Evolutionary conservation across 2,888 invertebrate genomes (phyloP).

Genomic region (Scaptomyza cyrtandrae): DNA sequence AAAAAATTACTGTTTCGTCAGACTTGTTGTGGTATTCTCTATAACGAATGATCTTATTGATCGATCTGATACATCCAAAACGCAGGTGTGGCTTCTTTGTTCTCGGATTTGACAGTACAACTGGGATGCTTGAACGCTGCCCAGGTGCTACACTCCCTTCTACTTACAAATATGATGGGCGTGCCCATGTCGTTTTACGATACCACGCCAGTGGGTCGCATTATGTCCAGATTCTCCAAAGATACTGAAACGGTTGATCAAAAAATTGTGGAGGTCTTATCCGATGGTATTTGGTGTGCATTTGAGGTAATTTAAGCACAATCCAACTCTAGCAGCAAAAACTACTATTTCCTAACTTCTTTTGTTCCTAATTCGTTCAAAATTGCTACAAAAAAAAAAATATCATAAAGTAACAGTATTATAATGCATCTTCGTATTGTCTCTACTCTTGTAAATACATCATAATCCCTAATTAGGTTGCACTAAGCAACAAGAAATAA

Average conservation of each 20-base stretch:
- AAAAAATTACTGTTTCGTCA: conserved; percentile 14
- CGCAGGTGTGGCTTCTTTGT: conserved; percentile 88
- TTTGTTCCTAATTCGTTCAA: not conserved
- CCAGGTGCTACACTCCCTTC: conserved; percentile 81
- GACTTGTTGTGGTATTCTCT: not conserved
- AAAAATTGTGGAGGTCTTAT: conserved; percentile 84
- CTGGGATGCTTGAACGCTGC: conserved; percentile 85
- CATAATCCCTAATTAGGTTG: conserved; percentile 1
- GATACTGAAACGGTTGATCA: conserved; percentile 85
- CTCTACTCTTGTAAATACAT: not conserved
- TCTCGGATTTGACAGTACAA: conserved; percentile 88
- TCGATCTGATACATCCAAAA: conserved; percentile 32
- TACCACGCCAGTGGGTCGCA: conserved; percentile 87
- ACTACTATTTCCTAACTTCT: not conserved
- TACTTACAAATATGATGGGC: conserved; percentile 85
- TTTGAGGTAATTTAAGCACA: conserved; percentile 85
- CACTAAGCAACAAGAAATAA: conserved; percentile 22
- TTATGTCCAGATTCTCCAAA: conserved; percentile 86
- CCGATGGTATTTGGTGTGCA: conserved; percentile 86
- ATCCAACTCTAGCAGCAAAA: conserved; percentile 1
- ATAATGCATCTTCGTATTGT: not conserved
- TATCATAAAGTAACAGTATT: not conserved
- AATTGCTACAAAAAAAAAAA: conserved; percentile 12
- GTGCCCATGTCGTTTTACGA: conserved; percentile 87
- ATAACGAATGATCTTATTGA: conserved; percentile 8